Base-by-base conservation (phyloP, 2,888 invertebrate genomes). In the Thymelicus lineola region DNA sequence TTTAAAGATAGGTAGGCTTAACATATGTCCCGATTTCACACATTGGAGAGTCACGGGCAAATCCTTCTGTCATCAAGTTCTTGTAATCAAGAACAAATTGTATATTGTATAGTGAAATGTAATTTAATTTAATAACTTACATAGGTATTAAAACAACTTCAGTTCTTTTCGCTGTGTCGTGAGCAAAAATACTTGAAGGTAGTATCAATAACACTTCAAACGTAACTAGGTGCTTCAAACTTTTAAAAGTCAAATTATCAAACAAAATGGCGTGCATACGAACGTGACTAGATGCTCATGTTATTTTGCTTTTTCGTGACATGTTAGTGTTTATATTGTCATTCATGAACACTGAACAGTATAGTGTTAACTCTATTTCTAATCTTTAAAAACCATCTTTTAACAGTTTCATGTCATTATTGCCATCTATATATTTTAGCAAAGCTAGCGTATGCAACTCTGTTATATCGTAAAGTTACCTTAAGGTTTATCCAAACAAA, bases 181-280 rank as follows among this genome's bases (percentile, higher is more conserved):
- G 53, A 53, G 36, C 57, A 63, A n/a, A 28, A 64, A 53, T 7
- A 17, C 42, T 20, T 38, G 17, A 42, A 20, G 20, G 10, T 35
- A 17, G 36, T 60, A 69, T 62, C 63, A 50, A 63, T 63, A 63
- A 50, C 46, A 57, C 45, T 57, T 35, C n/a, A 42, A 67, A 57
- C 48, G 12, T 38, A 17, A 38, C 45, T 35, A 36, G 15, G 61
- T 42, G 66, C 63, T 69, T 68, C 63, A 62, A 69, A 63, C 15
- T 68, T 63, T 57, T 57, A 53, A 57, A 57, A 57, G 57, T 57
- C 38, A 62, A 57, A 59, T 48, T 42, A 45, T 58, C 57, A 50
- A 58, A 64, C 60, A 67, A 53, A 55, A 64, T 57, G 58, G 59
- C 50, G 50, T 60, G 53, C 42, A 64, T 55, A 60, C 9, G 50